Evolutionary conservation across 2,888 invertebrate genomes (phyloP), one percentile per base, ranked within the genome.

Genomic region (Diaprepes abbreviatus): DNA sequence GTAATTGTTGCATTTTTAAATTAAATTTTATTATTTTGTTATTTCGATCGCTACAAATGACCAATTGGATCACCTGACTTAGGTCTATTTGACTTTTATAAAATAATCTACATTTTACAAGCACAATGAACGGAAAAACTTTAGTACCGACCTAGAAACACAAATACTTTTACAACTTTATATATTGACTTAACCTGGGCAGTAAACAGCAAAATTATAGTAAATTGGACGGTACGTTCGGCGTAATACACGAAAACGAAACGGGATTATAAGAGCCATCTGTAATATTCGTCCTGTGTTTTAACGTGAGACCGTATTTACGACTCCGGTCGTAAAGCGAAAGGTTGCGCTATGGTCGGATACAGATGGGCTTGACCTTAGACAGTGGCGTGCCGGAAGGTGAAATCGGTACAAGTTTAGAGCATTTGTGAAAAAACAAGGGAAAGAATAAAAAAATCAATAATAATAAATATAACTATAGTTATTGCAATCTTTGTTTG

Each of bases 211-310:
- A 48, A 14, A 48, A 48, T 14, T 48, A 48, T 14, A 14, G 14
- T 28, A 48, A 48, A 48, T 48, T 48, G 14, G 28, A 12, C 12
- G 48, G 28, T 28, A 48, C 28, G 7, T 7, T 14, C 24, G 48
- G 9, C 7, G 28, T 6, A 48, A 48, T 12, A 48, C 14, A 24
- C 24, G n/a, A 28, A 48, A 48, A 24, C 28, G 19, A 48, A 48
- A 48, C 28, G 48, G 28, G 12, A 6, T 48, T 28, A 48, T 48
- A 48, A 48, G 48, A 48, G 48, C 16, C 54, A 64, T 64, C 55
- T 38, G 63, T 43, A 63, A 63, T 63, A 63, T 54, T 54, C 54
- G 40, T 52, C 16, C 63, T 38, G 64, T 64, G 55, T 43, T 64
- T 33, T 35, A 19, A 24, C 35, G 12, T 14, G 36, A 24, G 24